Evolutionary conservation across 1,140 invertebrate genomes (phyloP).

Genomic region (Holotrichia oblita): DNA sequence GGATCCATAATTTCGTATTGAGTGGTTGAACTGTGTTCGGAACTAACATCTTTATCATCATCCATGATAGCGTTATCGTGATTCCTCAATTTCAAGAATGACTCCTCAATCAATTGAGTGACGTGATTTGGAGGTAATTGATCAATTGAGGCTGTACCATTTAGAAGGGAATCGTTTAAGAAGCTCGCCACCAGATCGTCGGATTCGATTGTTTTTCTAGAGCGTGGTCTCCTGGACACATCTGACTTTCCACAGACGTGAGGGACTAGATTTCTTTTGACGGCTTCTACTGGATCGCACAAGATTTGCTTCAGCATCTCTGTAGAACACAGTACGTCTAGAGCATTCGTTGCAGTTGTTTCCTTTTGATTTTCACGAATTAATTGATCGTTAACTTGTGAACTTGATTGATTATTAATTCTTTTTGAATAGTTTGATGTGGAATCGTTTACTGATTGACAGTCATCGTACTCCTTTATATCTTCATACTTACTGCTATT

Average conservation of each 20-base stretch:
- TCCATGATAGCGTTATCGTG: conserved; percentile 55
- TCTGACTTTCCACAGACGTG: conserved; percentile 73
- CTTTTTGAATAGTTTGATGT: conserved; percentile 23
- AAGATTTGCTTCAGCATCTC: conserved; percentile 57
- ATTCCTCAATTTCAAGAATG: conserved; percentile 65
- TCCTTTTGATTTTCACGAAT: conserved; percentile 12
- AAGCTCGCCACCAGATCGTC: conserved; percentile 47
- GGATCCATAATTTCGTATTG: conserved; percentile 65
- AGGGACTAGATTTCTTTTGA: conserved; percentile 73
- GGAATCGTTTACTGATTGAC: background rate
- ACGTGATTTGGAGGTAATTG: conserved; percentile 60
- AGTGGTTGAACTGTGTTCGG: conserved; percentile 65
- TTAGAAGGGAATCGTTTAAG: conserved; percentile 47
- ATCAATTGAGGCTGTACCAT: conserved; percentile 53
- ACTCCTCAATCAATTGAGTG: conserved; percentile 68
- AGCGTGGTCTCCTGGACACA: conserved; percentile 55
- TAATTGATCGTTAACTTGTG: background rate
- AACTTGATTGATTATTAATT: background rate
- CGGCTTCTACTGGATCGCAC: conserved; percentile 75
- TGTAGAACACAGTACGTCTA: conserved; percentile 9
- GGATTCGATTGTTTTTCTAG: conserved; percentile 21
- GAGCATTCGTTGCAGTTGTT: background rate
- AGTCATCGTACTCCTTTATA: background rate
- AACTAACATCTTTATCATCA: conserved; percentile 65
- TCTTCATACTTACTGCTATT: background rate